Conservation (phyloP, 2,888 invertebrate genomes). For the Eugnorisma glareosa region DNA sequence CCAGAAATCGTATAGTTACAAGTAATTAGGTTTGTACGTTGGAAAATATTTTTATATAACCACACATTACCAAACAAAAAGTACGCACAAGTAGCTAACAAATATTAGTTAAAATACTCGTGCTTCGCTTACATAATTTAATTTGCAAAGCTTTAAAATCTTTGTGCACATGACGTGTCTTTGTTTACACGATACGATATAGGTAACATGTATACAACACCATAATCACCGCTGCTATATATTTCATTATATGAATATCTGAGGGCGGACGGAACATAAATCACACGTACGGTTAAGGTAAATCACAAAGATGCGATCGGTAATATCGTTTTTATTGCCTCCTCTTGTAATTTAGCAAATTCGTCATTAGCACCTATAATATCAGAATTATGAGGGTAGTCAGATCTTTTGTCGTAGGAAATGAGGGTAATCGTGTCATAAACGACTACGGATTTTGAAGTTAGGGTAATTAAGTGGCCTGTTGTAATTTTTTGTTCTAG, state of each 20-base stretch:
- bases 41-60: background rate
- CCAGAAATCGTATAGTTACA: constrained; percentile 7
- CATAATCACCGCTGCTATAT: constrained; percentile 52
- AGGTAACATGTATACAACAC: constrained; percentile 26
- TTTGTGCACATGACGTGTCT: constrained; percentile 12
- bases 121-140: background rate
- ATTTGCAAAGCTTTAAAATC: constrained; percentile 20
- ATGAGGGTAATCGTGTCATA: constrained; percentile 19
- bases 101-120: constrained; percentile 6
- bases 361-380: constrained; percentile 57
- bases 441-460: constrained; percentile 24
- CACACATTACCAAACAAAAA: constrained; percentile 9
- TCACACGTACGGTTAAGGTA: constrained; percentile 64
- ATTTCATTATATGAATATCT: constrained; percentile 42
- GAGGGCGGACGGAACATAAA: constrained; percentile 59
- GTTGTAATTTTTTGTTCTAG: constrained; percentile 34
- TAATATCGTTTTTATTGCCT: constrained; percentile 68
- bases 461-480: constrained; percentile 37
- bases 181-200: constrained; percentile 33
- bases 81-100: background rate
- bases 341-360: constrained; percentile 62
- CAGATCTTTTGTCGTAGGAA: constrained; percentile 41
- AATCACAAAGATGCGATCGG: constrained; percentile 67
- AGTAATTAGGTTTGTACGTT: background rate
- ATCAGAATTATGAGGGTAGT: constrained; percentile 29